Base-by-base conservation (phyloP, 1,140 invertebrate genomes). In the Cotesia chilonis region DNA sequence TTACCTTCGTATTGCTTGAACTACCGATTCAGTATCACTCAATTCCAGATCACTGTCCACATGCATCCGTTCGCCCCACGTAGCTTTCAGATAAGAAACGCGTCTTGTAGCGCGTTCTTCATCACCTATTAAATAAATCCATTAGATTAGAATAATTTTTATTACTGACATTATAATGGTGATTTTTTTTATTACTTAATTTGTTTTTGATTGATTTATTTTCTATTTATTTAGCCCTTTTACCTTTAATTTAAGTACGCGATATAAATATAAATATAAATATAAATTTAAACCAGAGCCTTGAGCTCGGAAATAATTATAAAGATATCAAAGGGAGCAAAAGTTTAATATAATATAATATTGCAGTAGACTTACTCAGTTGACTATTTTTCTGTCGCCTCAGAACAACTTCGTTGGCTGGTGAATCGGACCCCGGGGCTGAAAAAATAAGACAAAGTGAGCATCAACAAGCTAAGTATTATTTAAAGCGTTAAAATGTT, bases 1-100 rank as follows among this genome's bases (percentile, higher is more conserved):
- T 77, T 76, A 92, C 92, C 90, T 92, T 85, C 90, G 87, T 7
- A 90, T 81, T 38, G 84, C 80, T 76, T 90, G 88, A 74, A 90
- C 87, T 73, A 90, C 87, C n/a, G 88, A 85, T 77, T 93, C 91
- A 37, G 85, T 83, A 72, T 90, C 89, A 76, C 91, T 91, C 14
- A 91, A 82, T 71, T 91, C 90, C n/a, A 89, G 83, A 78, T 92
- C 91, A 76, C 90, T 90, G 75, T 92, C 91, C 71, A 92, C 87
- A 80, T 91, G 89, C 82, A 92, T 88, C 66, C 92, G 87, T 77
- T 92, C 91, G 55, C 89, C 89, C 89, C 91, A 88, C 28, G 95
- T 97, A 6, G 96, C 96, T 87, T 95, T 95, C 73, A 97, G 86
- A 85, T 98, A 98, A 1, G 95, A 97, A 59, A 96, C 94, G 75